Conservation (phyloP, 1,140 invertebrate species). For the Lasioglossum baleicum region DNA sequence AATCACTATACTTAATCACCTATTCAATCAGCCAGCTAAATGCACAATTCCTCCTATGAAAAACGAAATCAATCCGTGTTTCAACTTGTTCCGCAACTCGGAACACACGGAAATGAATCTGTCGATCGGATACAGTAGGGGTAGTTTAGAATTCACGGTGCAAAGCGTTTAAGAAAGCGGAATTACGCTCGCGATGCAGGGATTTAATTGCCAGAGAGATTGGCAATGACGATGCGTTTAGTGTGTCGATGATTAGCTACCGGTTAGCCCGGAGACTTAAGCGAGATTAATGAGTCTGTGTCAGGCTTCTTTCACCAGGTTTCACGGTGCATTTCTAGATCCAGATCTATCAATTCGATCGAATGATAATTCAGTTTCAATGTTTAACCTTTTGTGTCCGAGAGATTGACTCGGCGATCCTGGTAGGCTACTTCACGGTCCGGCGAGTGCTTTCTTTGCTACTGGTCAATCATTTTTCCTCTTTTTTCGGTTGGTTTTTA, state of each 20-base stretch:
- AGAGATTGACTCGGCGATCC: too few species aligned
- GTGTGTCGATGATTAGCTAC: slow-evolving; percentile 3
- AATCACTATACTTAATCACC: too few species aligned
- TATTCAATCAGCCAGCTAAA: too few species aligned
- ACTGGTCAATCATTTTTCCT: too few species aligned
- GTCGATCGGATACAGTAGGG: too few species aligned
- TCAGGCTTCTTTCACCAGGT: neutral
- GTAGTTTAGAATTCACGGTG: neutral
- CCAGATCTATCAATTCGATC: neutral
- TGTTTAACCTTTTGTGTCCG: too few species aligned
- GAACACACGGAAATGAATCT: too few species aligned
- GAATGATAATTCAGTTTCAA: neutral
- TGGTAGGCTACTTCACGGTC: too few species aligned
- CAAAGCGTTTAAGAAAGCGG: neutral
- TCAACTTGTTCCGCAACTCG: too few species aligned
- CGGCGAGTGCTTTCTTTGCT: too few species aligned
- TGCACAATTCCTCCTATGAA: too few species aligned
- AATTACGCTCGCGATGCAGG: neutral
- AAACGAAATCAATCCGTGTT: too few species aligned
- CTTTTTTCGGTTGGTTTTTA: neutral
- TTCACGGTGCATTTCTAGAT: neutral
- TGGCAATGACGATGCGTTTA: slow-evolving; percentile 1
- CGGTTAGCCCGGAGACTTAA: neutral
- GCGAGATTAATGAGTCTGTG: neutral
- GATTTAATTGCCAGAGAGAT: neutral